Evolutionary conservation across 1,140 invertebrate species (phyloP).

Genomic region (Cyclargus thomasi): DNA sequence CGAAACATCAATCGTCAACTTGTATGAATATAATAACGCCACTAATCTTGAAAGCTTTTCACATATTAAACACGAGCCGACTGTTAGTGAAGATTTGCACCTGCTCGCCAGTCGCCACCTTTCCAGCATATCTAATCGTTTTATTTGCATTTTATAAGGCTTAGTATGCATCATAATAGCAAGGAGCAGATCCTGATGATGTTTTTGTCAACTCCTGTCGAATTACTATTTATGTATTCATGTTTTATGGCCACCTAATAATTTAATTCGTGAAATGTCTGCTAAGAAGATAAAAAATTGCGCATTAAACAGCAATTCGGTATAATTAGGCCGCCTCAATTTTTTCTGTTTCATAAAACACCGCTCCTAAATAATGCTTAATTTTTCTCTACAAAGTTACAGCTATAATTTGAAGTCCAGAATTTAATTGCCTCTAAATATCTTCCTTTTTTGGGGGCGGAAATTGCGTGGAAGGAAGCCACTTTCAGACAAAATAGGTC

Average conservation of each 20-base stretch:
- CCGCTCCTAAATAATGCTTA: slow-evolving; percentile 13
- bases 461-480: slow-evolving; percentile 66
- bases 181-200: background rate
- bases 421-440: slow-evolving; percentile 58
- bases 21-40: background rate
- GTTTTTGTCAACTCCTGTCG: background rate
- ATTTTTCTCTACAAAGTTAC: slow-evolving; percentile 24
- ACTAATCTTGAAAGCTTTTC: slow-evolving; percentile 1
- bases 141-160: background rate
- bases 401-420: slow-evolving; percentile 47
- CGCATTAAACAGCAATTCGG: slow-evolving; percentile 8
- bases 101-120: background rate
- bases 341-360: slow-evolving; percentile 3
- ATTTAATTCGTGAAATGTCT: background rate
- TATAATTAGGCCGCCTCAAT: slow-evolving; percentile 9
- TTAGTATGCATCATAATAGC: background rate
- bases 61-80: background rate
- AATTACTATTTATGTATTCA: background rate
- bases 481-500: slow-evolving; percentile 53
- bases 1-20: background rate
- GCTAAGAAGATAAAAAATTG: background rate
- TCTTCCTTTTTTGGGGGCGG: slow-evolving; percentile 48
- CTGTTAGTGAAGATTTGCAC: background rate
- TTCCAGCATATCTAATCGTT: background rate
- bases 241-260: background rate